phyloP scores from a whole-genome alignment of 2,888 invertebrate species.

The Heteropelma amictum region DNA sequence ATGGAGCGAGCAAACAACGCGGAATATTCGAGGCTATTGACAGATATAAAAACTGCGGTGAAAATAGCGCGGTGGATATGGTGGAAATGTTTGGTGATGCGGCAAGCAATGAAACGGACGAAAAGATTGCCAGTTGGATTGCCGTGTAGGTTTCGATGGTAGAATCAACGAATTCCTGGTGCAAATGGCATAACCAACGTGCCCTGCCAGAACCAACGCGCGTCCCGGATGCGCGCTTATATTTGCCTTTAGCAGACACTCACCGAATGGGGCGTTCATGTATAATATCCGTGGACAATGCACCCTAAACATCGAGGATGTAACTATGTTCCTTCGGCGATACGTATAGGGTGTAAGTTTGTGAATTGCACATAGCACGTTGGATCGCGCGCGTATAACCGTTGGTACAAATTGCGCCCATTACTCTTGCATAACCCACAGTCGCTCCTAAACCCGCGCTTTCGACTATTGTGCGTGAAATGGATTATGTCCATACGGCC shows the following conservation, averaged over 20 bases:
- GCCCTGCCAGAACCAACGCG: slow-evolving; percentile 27
- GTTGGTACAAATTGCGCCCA: slow-evolving; percentile 75
- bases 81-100: slow-evolving; percentile 32
- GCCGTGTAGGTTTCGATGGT: slow-evolving; percentile 1
- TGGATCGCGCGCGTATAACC: slow-evolving; percentile 62
- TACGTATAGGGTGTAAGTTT: slow-evolving; percentile 63
- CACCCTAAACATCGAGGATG: slow-evolving; percentile 29
- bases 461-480: slow-evolving; percentile 74
- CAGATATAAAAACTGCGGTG: slow-evolving; percentile 6
- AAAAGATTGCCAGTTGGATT: slow-evolving; percentile 3
- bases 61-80: not conserved
- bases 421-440: slow-evolving; percentile 71
- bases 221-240: slow-evolving; percentile 21
- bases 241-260: slow-evolving; percentile 30
- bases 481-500: slow-evolving; percentile 74
- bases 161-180: slow-evolving; percentile 42
- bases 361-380: slow-evolving; percentile 67
- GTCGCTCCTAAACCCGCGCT: slow-evolving; percentile 48
- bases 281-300: slow-evolving; percentile 44
- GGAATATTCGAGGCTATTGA: not conserved
- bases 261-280: slow-evolving; percentile 19
- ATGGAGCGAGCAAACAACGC: not conserved
- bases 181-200: slow-evolving; percentile 39
- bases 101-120: slow-evolving; percentile 27
- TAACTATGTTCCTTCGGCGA: slow-evolving; percentile 7